A percentile compares a stretch with the other conserved stretches of the same genome.
Conservation (phyloP, 2,888 invertebrate species). For the Tuta absoluta region DNA sequence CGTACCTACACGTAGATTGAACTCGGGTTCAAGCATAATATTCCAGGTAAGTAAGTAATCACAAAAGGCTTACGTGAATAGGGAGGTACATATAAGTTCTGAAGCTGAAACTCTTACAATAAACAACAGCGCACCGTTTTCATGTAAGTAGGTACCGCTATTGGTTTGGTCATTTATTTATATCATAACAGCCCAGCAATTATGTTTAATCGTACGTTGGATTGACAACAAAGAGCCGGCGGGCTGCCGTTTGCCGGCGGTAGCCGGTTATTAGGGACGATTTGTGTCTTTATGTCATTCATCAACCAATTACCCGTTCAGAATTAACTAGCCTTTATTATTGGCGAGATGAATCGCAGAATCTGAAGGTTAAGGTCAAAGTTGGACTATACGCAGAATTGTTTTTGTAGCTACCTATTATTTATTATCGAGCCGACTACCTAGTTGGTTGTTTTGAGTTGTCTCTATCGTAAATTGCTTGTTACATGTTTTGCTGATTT, state of each 20-base stretch:
- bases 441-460: background rate
- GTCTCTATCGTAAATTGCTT: background rate
- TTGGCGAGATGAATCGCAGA: constrained; percentile 14
- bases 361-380: constrained; percentile 14
- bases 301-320: constrained; percentile 1
- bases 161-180: background rate
- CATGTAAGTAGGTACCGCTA: background rate
- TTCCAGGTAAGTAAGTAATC: no score
- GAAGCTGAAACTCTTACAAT: no score
- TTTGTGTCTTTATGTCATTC: constrained; percentile 9
- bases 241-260: background rate
- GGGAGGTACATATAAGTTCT: no score
- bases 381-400: background rate
- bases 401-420: background rate
- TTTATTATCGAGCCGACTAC: no score
- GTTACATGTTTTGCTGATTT: no score
- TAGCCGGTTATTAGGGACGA: constrained; percentile 3
- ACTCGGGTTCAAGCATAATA: no score
- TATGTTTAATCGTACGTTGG: constrained; percentile 14
- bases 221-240: constrained; percentile 6
- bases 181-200: constrained; percentile 7
- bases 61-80: no score
- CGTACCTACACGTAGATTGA: no score
- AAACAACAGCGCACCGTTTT: background rate
- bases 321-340: constrained; percentile 12